Evolutionary conservation across 1,140 invertebrate genomes (phyloP).

Genomic region (Hylyphantes graminicola): DNA sequence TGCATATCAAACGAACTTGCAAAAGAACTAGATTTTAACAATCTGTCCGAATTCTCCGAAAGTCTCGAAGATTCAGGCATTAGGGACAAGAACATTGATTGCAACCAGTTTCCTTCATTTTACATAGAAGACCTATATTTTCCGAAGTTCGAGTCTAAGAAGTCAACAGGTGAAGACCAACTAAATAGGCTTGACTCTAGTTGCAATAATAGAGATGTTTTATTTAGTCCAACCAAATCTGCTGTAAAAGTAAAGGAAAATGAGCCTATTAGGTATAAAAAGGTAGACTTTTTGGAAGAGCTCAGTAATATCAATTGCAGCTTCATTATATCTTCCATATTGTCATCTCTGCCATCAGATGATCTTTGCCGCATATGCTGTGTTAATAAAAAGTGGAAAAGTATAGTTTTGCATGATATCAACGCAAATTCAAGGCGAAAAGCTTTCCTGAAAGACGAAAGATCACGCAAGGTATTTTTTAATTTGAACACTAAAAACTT

Average conservation of each 20-base stretch:
- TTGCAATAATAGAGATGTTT: too few species aligned
- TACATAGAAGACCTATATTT: neutral
- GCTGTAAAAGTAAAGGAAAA: neutral
- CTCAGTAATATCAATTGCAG: neutral
- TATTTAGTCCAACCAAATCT: too few species aligned
- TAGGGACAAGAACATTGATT: neutral
- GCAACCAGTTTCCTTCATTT: neutral
- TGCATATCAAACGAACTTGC: neutral
- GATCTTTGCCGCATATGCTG: constrained; percentile 13
- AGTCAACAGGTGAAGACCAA: too few species aligned
- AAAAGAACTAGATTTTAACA: constrained; percentile 5
- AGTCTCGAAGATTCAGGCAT: neutral
- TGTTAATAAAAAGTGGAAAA: constrained; percentile 25
- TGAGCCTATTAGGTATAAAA: neutral
- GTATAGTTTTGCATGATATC: neutral
- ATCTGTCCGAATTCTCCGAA: neutral
- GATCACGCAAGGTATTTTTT: neutral
- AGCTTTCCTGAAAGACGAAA: neutral
- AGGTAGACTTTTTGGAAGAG: neutral
- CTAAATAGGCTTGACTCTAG: too few species aligned
- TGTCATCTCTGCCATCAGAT: neutral
- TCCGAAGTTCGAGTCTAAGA: too few species aligned
- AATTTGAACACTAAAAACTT: too few species aligned
- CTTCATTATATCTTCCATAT: neutral
- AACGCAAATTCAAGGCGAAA: constrained; percentile 11